These are phyloP conservation scores for Mesocentrotus franciscanus DNA, from an alignment of 53 echinoderm and acorn worm species.

Conservation along the genomic window DNA sequence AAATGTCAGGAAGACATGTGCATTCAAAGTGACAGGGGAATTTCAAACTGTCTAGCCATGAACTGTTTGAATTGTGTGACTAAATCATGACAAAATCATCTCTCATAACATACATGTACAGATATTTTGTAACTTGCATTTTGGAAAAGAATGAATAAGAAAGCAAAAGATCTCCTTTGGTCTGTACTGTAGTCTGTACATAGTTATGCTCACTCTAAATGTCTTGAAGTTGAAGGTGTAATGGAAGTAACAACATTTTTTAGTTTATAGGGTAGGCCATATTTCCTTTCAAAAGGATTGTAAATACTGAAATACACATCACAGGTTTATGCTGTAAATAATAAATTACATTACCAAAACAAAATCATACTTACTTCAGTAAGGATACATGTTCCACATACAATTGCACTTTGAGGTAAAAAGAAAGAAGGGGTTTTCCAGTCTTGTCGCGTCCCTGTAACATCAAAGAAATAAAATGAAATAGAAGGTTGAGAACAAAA, in stretches of 20 bases:
- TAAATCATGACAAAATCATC: not conserved
- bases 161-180: not conserved
- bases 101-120: not conserved
- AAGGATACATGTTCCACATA: slow-evolving; percentile 99
- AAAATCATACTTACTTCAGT: slow-evolving; percentile 83
- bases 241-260: too few species aligned
- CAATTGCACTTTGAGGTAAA: slow-evolving; percentile 97
- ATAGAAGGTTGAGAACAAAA: not conserved
- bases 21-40: slow-evolving; percentile 19
- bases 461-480: slow-evolving; percentile 19
- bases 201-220: too few species aligned
- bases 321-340: too few species aligned
- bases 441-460: slow-evolving; percentile 81
- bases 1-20: not conserved
- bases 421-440: slow-evolving; percentile 75
- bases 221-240: too few species aligned
- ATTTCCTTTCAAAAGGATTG: too few species aligned
- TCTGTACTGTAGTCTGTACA: too few species aligned
- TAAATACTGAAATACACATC: too few species aligned
- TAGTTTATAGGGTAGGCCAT: too few species aligned
- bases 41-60: not conserved
- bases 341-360: not conserved
- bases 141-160: not conserved
- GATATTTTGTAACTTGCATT: not conserved
- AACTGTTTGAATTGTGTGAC: not conserved